Evolutionary conservation across 2,113 vertebrate species (phyloP), one percentile per base, ranked within the genome.

Genomic region (Trochalopteron elliotii): DNA sequence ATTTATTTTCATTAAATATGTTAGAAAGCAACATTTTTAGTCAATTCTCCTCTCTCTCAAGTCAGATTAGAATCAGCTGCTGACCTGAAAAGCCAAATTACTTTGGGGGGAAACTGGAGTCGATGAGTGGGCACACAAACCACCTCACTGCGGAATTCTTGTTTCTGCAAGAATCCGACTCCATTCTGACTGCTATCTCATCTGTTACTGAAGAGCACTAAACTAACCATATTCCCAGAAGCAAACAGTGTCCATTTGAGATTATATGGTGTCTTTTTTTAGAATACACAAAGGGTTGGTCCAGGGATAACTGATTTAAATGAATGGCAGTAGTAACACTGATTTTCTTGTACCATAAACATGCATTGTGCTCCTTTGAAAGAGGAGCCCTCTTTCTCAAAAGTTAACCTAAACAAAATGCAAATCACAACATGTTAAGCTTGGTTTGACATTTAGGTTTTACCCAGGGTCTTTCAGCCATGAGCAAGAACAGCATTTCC

Each of bases 1-100:
- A 37, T 68, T 81, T 83, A 22, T 86, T 95, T 96, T 83, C 59
- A 83, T 81, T 61, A 83, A 84, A 57, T 67, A 74, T 42, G 42
- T 37, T 42, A 55, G 47, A 67, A 93, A 24, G 23, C 27, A 63
- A 45, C 31, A 5, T 18, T 93, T 93, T 47, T 76, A 25, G 21
- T 61, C 44, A 69, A 7, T 85, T 83, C 9, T 15, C 6, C 10
- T 47, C 31, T 67, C 39, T 88, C 44, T 85, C 30, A 40, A 68
- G 21, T 60, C 44, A 35, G 40, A 64, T 52, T 15, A 33, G 76
- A 86, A 49, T 86, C 75, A 35, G 24, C 61, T 76, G 13, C 24
- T 1, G 3, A 15, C 10, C 13, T 82, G 78, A 89, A 78, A 85
- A 91, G 23, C 22, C 9, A 4, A 7, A 79, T 85, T 77, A 23